A percentile compares a stretch with the other conserved stretches of the same genome.
phyloP scores from a whole-genome alignment of 1,140 invertebrate species.

The Metopolophium dirhodum region DNA sequence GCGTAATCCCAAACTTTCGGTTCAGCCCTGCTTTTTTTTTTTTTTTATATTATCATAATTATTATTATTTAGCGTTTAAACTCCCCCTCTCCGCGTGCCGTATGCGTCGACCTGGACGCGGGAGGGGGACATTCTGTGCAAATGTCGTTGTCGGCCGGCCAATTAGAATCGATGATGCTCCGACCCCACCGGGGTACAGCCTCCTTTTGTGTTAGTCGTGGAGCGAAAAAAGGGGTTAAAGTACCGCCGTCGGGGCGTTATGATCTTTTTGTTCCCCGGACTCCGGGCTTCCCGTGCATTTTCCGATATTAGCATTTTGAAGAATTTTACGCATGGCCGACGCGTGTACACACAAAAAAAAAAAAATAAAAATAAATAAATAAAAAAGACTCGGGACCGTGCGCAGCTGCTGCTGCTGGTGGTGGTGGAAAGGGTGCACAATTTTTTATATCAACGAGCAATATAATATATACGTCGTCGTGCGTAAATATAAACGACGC shows the following conservation, averaged over 20 bases:
- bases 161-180: conserved; percentile 43
- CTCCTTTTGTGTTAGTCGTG: conserved; percentile 37
- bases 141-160: conserved; percentile 22
- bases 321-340: conserved; percentile 49
- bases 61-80: background rate
- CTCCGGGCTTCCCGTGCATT: conserved; percentile 23
- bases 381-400: conserved; percentile 23
- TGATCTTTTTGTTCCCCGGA: conserved; percentile 42
- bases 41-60: conserved; percentile 10
- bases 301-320: conserved; percentile 54
- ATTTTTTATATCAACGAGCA: conserved; percentile 38
- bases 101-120: no score
- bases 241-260: conserved; percentile 27
- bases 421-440: conserved; percentile 24
- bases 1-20: conserved; percentile 22
- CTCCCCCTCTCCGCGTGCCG: background rate
- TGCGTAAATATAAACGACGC: conserved; percentile 42
- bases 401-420: conserved; percentile 39
- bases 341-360: background rate
- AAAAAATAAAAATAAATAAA: conserved; percentile 23
- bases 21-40: background rate
- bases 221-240: conserved; percentile 51
- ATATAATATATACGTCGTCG: conserved; percentile 8
- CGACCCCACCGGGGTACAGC: conserved; percentile 36
- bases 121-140: background rate